Evolutionary conservation across 2,797 vertebrate species (phyloP).

Genomic region (Xiphorhynchus erythropygius): DNA sequence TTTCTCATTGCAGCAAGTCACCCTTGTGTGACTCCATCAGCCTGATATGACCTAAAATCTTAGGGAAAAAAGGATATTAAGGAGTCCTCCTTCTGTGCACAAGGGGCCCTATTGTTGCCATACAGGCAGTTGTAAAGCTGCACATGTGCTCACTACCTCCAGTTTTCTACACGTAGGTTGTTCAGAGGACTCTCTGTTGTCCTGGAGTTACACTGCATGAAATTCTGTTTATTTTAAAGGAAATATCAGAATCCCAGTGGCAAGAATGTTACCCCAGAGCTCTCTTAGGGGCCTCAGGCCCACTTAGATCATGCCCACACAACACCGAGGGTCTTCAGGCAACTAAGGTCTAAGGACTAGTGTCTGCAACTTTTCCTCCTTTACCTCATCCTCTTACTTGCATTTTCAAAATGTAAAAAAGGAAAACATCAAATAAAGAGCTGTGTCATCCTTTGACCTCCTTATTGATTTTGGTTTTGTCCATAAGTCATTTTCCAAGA

Average conservation of each 20-base stretch:
- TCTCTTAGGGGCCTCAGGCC: not conserved
- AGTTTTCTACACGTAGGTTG: not conserved
- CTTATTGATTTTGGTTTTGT: not conserved
- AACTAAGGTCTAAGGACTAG: not conserved
- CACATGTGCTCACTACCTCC: not conserved
- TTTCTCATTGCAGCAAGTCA: not conserved
- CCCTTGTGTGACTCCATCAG: not conserved
- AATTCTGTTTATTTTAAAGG: not conserved
- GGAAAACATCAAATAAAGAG: not conserved
- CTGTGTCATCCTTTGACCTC: not conserved
- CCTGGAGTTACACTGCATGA: not conserved
- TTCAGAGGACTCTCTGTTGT: not conserved
- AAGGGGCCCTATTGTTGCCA: rapidly evolving
- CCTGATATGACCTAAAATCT: not conserved
- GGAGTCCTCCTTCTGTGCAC: not conserved
- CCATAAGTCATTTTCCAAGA: not conserved
- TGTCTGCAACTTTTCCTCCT: not conserved
- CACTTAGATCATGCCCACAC: not conserved
- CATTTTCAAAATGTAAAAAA: not conserved
- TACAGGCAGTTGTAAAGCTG: not conserved
- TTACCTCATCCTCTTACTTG: not conserved
- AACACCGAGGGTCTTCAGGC: not conserved
- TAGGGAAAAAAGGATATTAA: not conserved
- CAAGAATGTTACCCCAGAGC: not conserved
- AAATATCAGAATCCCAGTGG: not conserved